Conservation (phyloP, 2,113 vertebrate genomes). For the Sinocyclocheilus rhinocerous region DNA sequence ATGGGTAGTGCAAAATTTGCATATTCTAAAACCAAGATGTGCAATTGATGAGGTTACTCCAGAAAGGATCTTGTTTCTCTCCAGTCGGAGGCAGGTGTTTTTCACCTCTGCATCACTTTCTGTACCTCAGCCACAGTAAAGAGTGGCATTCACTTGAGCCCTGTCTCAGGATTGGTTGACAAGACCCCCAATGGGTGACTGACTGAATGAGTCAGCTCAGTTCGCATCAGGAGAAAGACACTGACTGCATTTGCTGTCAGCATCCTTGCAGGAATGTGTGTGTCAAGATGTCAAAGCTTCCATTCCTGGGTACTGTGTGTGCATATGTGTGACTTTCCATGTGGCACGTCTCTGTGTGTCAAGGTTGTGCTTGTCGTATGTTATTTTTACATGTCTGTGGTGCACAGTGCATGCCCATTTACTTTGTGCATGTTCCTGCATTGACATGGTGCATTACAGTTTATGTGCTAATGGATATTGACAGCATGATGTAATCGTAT, state of each 20-base stretch:
- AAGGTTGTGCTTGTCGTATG: not conserved
- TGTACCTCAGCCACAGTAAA: not conserved
- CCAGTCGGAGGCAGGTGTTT: not conserved
- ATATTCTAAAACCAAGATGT: not conserved
- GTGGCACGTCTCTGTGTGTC: not conserved
- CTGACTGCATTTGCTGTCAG: slow-evolving; percentile 17
- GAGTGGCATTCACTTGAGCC: slow-evolving; percentile 3
- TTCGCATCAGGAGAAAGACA: not conserved
- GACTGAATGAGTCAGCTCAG: slow-evolving; percentile 21
- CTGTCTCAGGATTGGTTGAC: slow-evolving; percentile 3
- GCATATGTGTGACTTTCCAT: slow-evolving; percentile 10
- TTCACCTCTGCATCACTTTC: not conserved
- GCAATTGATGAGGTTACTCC: not conserved
- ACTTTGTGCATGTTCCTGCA: not conserved
- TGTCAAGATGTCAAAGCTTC: slow-evolving; percentile 26
- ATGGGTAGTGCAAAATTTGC: not conserved
- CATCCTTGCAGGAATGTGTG: slow-evolving; percentile 3
- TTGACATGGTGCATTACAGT: not conserved
- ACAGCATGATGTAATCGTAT: not conserved
- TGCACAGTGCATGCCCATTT: not conserved
- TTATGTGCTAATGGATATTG: not conserved
- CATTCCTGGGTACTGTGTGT: not conserved
- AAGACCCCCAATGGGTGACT: slow-evolving; percentile 23
- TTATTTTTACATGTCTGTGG: not conserved
- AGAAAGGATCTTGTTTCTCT: not conserved